Evolutionary conservation across 2,113 vertebrate genomes (phyloP).

Genomic region (Arenaria interpres): DNA sequence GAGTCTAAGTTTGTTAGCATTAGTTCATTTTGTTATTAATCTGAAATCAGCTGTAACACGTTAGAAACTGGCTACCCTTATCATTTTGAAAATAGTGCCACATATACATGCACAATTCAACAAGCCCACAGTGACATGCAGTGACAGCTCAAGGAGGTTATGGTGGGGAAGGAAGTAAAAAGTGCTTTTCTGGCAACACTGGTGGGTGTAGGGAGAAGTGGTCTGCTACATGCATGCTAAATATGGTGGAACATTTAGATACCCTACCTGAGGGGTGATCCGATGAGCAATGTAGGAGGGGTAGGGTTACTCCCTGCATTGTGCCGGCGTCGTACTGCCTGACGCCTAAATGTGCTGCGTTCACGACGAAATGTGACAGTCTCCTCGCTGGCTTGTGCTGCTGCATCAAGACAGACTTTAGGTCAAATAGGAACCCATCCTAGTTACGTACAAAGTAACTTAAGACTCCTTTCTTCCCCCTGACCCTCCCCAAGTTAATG

Average conservation of each 20-base stretch:
- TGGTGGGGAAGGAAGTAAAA: constrained; percentile 42
- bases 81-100: constrained; percentile 58
- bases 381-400: constrained; percentile 94
- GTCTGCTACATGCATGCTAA: constrained; percentile 76
- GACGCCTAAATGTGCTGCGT: constrained; percentile 98
- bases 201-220: constrained; percentile 34
- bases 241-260: constrained; percentile 78
- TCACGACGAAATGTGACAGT: constrained; percentile 93
- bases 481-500: constrained; percentile 53
- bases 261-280: constrained; percentile 97
- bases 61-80: constrained; percentile 51
- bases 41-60: background rate
- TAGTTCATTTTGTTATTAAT: background rate
- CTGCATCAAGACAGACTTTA: constrained; percentile 85
- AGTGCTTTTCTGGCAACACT: constrained; percentile 60
- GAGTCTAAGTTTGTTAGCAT: constrained; percentile 12
- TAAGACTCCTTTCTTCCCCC: constrained; percentile 65
- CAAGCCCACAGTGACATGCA: constrained; percentile 78
- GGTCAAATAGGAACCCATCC: constrained; percentile 80
- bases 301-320: constrained; percentile 99
- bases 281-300: constrained; percentile 96
- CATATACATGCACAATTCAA: constrained; percentile 75
- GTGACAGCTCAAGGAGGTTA: constrained; percentile 64
- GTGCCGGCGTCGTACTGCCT: constrained; percentile 97
- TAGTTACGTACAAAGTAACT: constrained; percentile 71